phyloP scores from a whole-genome alignment of 2,797 vertebrate genomes.

The Hipposideros larvatus region DNA sequence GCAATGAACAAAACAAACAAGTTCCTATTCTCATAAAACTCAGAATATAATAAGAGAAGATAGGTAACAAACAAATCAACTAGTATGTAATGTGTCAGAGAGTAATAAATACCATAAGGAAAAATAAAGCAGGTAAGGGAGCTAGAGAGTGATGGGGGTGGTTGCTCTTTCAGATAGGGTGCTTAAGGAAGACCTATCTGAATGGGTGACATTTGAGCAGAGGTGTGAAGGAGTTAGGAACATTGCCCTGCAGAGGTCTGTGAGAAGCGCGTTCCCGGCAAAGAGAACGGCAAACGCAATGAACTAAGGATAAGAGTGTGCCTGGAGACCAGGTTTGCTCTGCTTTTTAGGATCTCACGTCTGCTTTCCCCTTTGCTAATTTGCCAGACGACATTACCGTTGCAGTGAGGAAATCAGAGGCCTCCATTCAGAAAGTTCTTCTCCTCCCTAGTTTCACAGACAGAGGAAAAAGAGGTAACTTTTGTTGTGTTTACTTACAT shows the following conservation, averaged over 20 bases:
- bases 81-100: background rate
- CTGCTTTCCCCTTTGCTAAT: background rate
- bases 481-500: background rate
- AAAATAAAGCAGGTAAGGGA: background rate
- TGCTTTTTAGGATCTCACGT: background rate
- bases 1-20: conserved; percentile 15
- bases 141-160: background rate
- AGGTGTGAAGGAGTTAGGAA: background rate
- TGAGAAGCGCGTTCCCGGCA: background rate
- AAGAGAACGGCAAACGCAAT: background rate
- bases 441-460: background rate
- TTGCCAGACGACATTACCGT: background rate
- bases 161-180: background rate
- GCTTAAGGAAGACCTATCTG: background rate
- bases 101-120: background rate
- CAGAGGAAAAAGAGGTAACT: conserved; percentile 18
- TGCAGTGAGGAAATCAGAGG: background rate
- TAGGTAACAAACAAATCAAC: background rate
- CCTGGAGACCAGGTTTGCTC: background rate
- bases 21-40: conserved; percentile 12
- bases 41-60: background rate
- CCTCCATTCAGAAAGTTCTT: background rate
- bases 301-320: rapidly evolving
- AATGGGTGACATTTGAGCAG: background rate
- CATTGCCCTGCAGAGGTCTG: background rate